These are phyloP conservation scores for Gari tellinella DNA, from an alignment of 2,888 invertebrate genomes.

Conservation along the genomic window DNA sequence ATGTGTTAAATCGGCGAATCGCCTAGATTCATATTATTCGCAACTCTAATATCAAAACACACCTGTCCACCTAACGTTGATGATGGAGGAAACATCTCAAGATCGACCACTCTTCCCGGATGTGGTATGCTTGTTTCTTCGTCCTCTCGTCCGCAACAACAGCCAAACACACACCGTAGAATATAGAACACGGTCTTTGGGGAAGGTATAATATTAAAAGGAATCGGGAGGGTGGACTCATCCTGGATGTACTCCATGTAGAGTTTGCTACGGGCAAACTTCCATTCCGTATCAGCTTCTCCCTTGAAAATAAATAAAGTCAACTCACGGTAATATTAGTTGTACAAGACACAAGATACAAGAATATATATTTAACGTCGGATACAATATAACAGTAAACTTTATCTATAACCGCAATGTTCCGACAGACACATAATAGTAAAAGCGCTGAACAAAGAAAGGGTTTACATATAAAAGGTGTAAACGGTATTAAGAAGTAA, in stretches of 20 bases:
- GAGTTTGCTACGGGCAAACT: conserved; percentile 82
- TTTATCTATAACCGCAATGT: no score
- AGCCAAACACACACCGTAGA: conserved; percentile 28
- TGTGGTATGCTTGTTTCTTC: conserved; percentile 59
- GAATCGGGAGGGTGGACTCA: conserved; percentile 86
- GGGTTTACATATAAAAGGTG: no score
- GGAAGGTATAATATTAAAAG: conserved; percentile 82
- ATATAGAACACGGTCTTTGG: conserved; percentile 66
- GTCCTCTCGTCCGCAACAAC: conserved; percentile 42
- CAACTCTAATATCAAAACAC: neutral
- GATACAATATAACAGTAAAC: no score
- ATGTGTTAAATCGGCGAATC: no score
- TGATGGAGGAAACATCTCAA: conserved; percentile 68
- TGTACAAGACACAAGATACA: no score
- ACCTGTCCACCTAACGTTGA: conserved; percentile 29
- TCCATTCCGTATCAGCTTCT: conserved; percentile 84
- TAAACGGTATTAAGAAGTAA: no score
- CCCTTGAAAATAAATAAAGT: no score
- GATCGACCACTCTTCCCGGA: conserved; percentile 72
- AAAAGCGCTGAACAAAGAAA: no score
- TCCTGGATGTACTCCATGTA: conserved; percentile 85
- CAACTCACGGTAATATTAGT: no score
- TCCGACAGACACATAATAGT: no score
- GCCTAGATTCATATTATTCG: no score
- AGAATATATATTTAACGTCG: no score